Evolutionary conservation across 1,140 invertebrate species (phyloP).

Genomic region (Cyclargus thomasi): DNA sequence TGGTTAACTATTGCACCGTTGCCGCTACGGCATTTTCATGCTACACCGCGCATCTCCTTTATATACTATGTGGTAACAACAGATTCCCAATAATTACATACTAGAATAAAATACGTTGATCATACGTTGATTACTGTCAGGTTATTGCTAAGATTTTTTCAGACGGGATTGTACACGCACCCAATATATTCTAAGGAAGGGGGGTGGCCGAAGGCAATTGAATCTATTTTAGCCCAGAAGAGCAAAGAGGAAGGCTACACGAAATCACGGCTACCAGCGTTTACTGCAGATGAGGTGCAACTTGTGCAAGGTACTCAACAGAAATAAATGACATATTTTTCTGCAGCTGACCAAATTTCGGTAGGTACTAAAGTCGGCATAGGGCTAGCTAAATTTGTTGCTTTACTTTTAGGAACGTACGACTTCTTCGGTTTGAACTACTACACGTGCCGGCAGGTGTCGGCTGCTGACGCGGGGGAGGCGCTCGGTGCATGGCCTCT

Average conservation of each 20-base stretch:
- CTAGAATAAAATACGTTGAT: too few relatives aligned
- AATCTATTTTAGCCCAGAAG: slow-evolving; percentile 6
- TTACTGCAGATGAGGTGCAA: not conserved
- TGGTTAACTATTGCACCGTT: too few relatives aligned
- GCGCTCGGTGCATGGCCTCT: slow-evolving; percentile 21
- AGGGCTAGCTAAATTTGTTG: too few relatives aligned
- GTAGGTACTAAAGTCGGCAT: too few relatives aligned
- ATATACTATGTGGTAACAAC: too few relatives aligned
- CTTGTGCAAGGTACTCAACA: not conserved
- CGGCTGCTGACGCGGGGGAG: slow-evolving; percentile 23
- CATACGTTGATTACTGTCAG: too few relatives aligned
- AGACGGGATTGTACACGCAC: slow-evolving; percentile 72
- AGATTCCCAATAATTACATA: too few relatives aligned
- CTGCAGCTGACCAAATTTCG: too few relatives aligned
- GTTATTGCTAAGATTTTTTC: too few relatives aligned
- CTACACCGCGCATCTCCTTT: too few relatives aligned
- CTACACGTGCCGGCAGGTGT: slow-evolving; percentile 25
- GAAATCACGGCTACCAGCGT: not conserved
- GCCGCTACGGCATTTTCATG: too few relatives aligned
- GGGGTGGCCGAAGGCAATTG: slow-evolving; percentile 17
- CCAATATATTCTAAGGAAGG: slow-evolving; percentile 57
- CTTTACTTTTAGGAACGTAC: slow-evolving; percentile 23
- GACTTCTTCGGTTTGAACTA: slow-evolving; percentile 32
- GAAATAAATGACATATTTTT: too few relatives aligned
- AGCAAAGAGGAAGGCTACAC: slow-evolving; percentile 13